Conservation (phyloP, 1,140 invertebrate species). For the Aphelenchoides fujianensis region DNA sequence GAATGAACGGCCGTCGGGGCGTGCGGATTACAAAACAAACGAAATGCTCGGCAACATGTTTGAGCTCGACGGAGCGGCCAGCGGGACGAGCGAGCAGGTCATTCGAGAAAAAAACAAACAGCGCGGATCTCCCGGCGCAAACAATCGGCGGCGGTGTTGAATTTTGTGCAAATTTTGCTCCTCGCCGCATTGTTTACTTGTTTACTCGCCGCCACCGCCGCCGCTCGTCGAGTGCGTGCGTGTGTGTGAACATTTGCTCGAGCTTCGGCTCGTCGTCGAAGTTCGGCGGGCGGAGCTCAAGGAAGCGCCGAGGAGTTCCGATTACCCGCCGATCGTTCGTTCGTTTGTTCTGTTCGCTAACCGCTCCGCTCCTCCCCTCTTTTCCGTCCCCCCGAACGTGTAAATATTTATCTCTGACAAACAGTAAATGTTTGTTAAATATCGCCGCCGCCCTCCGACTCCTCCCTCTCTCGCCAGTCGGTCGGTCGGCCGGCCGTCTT, state of each 20-base stretch:
- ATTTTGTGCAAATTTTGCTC: neutral
- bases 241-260: neutral
- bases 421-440: constrained; percentile 3
- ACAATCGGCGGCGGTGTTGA: neutral
- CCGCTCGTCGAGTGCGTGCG: too few species aligned
- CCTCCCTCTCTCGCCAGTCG: too few species aligned
- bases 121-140: too few species aligned
- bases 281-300: too few species aligned
- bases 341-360: too few species aligned
- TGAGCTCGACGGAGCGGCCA: too few species aligned
- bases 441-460: too few species aligned
- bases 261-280: neutral
- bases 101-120: constrained; percentile 4
- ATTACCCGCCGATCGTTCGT: neutral
- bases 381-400: neutral
- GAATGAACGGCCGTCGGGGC: too few species aligned
- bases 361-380: neutral
- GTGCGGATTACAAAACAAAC: neutral
- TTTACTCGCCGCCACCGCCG: neutral
- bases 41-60: neutral
- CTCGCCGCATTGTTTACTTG: neutral
- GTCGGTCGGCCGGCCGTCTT: too few species aligned
- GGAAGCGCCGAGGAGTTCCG: too few species aligned
- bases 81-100: neutral
- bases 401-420: constrained; percentile 3